These are phyloP conservation scores for Lasiommata megera DNA, from an alignment of 2,888 invertebrate genomes.

Conservation along the genomic window DNA sequence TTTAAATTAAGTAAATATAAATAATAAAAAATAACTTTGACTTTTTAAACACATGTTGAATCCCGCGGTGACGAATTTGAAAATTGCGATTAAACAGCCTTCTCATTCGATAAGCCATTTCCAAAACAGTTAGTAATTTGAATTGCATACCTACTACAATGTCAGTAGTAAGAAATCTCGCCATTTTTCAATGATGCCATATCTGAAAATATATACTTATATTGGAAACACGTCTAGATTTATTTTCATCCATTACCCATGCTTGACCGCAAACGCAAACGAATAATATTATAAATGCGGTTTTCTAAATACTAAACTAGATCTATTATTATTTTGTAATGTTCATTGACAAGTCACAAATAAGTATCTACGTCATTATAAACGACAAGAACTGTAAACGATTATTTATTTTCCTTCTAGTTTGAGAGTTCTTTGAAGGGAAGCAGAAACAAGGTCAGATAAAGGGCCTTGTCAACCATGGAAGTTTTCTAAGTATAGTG, in stretches of 20 bases:
- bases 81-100: no score
- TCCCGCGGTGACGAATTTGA: no score
- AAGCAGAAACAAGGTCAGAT: constrained; percentile 24
- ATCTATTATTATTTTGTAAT: constrained; percentile 22
- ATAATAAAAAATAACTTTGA: no score
- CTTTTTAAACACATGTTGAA: no score
- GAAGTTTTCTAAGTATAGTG: constrained; percentile 23
- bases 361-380: constrained; percentile 18
- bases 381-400: constrained; percentile 16
- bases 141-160: no score
- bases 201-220: no score
- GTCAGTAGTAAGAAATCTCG: no score
- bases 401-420: constrained; percentile 25
- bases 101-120: no score
- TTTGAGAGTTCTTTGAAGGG: constrained; percentile 23
- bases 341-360: constrained; percentile 26
- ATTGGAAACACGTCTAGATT: constrained; percentile 9
- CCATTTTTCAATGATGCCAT: no score
- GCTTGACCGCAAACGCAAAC: constrained; percentile 26
- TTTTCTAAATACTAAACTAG: constrained; percentile 6
- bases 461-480: constrained; percentile 18
- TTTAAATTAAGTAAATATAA: no score
- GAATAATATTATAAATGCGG: constrained; percentile 23
- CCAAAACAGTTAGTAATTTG: no score
- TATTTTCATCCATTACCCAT: constrained; percentile 30